Percentiles rank a stretch among this genome's conserved stretches.
These are phyloP conservation scores for Podotricha telesiphe DNA, from an alignment of 2,888 invertebrate genomes.

Conservation along the genomic window DNA sequence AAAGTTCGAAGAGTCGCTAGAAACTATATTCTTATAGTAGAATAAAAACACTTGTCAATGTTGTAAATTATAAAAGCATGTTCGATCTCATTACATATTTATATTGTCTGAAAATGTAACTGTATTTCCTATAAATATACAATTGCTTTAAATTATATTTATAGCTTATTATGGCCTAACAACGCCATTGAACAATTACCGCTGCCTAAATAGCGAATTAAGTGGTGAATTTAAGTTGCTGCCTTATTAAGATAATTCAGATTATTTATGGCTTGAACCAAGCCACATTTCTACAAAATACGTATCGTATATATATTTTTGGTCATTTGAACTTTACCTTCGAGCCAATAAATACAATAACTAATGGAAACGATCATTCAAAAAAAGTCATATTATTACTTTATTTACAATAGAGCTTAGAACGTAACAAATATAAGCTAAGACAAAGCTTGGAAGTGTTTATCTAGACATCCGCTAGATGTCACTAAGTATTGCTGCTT, in stretches of 20 bases:
- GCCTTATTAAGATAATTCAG: conserved; percentile 20
- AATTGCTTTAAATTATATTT: not conserved
- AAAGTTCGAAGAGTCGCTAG: too few relatives aligned
- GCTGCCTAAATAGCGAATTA: conserved; percentile 9
- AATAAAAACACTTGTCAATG: too few relatives aligned
- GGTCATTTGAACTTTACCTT: not conserved
- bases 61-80: too few relatives aligned
- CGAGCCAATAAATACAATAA: too few relatives aligned
- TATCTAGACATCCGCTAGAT: conserved; percentile 51
- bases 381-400: not conserved
- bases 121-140: too few relatives aligned
- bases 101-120: too few relatives aligned
- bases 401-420: not conserved
- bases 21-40: too few relatives aligned
- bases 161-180: not conserved
- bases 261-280: conserved; percentile 5
- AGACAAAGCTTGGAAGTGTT: not conserved
- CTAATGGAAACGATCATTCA: too few relatives aligned
- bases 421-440: not conserved
- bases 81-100: too few relatives aligned
- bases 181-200: not conserved
- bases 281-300: not conserved
- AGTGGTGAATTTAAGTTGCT: conserved; percentile 10
- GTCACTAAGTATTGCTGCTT: conserved; percentile 42
- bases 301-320: not conserved